Conservation (phyloP, 2,888 invertebrate genomes). For the Beris chalybata region DNA sequence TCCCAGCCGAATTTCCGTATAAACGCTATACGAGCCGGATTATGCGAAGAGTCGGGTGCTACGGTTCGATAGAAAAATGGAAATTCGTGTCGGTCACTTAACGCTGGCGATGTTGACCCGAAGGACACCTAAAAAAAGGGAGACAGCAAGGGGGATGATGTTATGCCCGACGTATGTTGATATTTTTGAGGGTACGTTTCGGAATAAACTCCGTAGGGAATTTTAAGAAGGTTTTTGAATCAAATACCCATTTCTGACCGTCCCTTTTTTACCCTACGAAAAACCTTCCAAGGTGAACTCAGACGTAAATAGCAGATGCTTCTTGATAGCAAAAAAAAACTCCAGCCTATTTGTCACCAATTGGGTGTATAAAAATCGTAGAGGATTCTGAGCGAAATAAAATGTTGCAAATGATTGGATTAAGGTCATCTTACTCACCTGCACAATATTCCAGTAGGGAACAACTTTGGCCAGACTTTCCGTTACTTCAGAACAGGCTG, state of each 20-base stretch:
- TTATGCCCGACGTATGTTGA: too few species aligned
- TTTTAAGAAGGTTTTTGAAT: too few species aligned
- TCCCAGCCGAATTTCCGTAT: slow-evolving; percentile 74
- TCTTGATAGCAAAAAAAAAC: neutral
- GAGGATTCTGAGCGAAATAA: neutral
- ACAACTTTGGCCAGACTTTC: slow-evolving; percentile 89
- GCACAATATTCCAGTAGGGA: slow-evolving; percentile 90
- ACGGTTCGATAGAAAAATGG: slow-evolving; percentile 88
- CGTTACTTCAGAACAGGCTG: slow-evolving; percentile 88
- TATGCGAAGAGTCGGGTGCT: slow-evolving; percentile 88
- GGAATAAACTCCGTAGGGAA: too few species aligned
- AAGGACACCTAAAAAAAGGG: slow-evolving; percentile 72
- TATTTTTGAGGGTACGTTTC: too few species aligned
- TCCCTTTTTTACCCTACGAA: too few species aligned
- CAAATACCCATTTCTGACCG: too few species aligned
- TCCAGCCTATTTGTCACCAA: slow-evolving; percentile 10
- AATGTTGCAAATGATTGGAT: slow-evolving; percentile 7
- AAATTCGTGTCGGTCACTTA: slow-evolving; percentile 86
- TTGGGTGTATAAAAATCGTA: slow-evolving; percentile 11
- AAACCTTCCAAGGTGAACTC: neutral
- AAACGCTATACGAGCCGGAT: slow-evolving; percentile 82
- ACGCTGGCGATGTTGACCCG: slow-evolving; percentile 84
- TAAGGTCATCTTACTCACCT: slow-evolving; percentile 60
- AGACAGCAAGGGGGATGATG: too few species aligned
- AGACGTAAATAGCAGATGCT: neutral